Conservation (phyloP, 2,888 invertebrate genomes). For the Malachius bipustulatus region DNA sequence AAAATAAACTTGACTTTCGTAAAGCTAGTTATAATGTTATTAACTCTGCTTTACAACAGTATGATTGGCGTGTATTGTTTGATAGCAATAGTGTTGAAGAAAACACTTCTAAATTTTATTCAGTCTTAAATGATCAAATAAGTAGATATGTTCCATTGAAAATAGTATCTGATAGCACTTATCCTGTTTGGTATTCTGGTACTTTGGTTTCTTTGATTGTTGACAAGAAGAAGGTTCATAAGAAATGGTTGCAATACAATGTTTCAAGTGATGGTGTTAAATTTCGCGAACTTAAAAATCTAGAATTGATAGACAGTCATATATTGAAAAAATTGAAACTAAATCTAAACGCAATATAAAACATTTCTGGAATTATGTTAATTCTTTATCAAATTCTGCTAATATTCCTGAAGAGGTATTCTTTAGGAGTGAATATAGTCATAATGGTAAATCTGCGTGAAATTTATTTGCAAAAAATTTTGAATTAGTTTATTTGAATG, state of each 20-base stretch:
- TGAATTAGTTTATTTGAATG: neutral
- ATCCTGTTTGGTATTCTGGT: conserved; percentile 2
- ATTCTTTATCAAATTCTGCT: too few relatives aligned
- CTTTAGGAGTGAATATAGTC: conserved; percentile 3
- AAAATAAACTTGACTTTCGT: conserved; percentile 5
- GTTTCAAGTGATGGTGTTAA: conserved; percentile 4
- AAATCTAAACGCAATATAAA: conserved; percentile 3
- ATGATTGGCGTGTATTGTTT: too few relatives aligned
- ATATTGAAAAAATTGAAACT: conserved; percentile 4
- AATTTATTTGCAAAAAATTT: conserved; percentile 7
- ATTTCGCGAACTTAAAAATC: conserved; percentile 4
- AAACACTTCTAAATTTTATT: too few relatives aligned
- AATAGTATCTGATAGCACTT: conserved; percentile 1
- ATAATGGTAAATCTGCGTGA: conserved; percentile 6
- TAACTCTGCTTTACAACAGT: conserved; percentile 3
- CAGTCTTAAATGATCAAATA: conserved; percentile 5
- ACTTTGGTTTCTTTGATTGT: conserved; percentile 3
- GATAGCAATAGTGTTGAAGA: too few relatives aligned
- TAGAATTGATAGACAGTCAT: neutral
- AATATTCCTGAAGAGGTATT: too few relatives aligned
- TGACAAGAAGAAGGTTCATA: neutral
- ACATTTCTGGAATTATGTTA: conserved; percentile 5
- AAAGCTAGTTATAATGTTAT: conserved; percentile 7
- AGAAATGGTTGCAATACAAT: conserved; percentile 4
- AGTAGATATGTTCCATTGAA: conserved; percentile 7